Conservation (phyloP, 2,888 invertebrate genomes). For the Idaea dimidiata region DNA sequence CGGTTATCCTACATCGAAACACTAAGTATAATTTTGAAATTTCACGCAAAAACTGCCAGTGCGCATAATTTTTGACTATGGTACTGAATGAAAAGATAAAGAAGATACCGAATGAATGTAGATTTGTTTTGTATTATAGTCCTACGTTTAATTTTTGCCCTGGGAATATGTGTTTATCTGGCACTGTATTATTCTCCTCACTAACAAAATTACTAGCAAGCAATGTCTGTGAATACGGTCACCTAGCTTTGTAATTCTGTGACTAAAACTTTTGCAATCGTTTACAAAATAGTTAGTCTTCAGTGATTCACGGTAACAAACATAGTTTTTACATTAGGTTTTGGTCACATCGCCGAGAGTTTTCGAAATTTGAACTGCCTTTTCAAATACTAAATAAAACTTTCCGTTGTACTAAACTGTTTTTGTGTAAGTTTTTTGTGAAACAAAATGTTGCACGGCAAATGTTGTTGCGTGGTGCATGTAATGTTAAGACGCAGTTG, state of each 20-base stretch:
- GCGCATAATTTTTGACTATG: too few species aligned
- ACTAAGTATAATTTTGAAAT: too few species aligned
- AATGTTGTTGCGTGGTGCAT: neutral
- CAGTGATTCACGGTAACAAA: neutral
- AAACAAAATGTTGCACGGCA: neutral
- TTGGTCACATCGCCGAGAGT: neutral
- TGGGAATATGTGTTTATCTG: neutral
- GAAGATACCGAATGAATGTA: too few species aligned
- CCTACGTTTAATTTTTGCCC: too few species aligned
- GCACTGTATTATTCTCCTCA: neutral
- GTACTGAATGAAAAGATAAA: too few species aligned
- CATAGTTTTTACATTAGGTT: neutral
- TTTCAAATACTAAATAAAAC: too few species aligned
- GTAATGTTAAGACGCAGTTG: neutral
- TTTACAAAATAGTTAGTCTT: neutral
- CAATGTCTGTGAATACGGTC: neutral
- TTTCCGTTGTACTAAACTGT: too few species aligned
- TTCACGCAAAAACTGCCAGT: too few species aligned
- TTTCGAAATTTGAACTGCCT: neutral
- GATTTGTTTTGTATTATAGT: too few species aligned
- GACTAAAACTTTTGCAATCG: neutral
- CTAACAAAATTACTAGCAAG: neutral
- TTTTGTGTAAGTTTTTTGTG: too few species aligned
- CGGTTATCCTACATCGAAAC: too few species aligned
- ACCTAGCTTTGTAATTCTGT: neutral